These are phyloP conservation scores for Anas georgica DNA, from an alignment of 2,797 vertebrate species.

Conservation along the genomic window DNA sequence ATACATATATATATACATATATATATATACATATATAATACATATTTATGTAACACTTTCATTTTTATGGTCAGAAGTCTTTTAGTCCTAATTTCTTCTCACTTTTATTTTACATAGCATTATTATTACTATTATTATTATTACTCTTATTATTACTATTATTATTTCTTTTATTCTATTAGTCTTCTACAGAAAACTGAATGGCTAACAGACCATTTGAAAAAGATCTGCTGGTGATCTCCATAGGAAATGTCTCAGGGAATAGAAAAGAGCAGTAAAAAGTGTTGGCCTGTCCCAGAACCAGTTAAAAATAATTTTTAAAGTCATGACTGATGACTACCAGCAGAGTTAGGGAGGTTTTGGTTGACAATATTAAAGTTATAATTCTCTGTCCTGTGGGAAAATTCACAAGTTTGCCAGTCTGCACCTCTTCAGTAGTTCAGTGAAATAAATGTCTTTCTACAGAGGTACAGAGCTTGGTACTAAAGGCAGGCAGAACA, in stretches of 20 bases:
- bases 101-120: background rate
- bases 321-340: background rate
- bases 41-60: no score
- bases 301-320: background rate
- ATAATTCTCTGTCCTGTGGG: background rate
- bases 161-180: background rate
- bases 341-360: background rate
- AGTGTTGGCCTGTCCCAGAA: background rate
- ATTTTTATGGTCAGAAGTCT: background rate
- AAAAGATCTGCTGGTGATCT: background rate
- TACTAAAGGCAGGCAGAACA: background rate
- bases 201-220: background rate
- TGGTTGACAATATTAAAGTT: background rate
- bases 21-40: no score
- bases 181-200: background rate
- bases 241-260: rapidly evolving
- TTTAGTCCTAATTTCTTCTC: background rate
- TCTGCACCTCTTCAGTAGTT: background rate
- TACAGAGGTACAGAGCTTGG: background rate
- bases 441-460: background rate
- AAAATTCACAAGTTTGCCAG: background rate
- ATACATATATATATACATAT: no score
- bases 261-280: background rate
- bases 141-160: no score
- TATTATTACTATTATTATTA: no score